Evolutionary conservation across 2,888 invertebrate genomes (phyloP), one percentile per base, ranked within the genome.

Genomic region (Gonocerus acuteangulatus): DNA sequence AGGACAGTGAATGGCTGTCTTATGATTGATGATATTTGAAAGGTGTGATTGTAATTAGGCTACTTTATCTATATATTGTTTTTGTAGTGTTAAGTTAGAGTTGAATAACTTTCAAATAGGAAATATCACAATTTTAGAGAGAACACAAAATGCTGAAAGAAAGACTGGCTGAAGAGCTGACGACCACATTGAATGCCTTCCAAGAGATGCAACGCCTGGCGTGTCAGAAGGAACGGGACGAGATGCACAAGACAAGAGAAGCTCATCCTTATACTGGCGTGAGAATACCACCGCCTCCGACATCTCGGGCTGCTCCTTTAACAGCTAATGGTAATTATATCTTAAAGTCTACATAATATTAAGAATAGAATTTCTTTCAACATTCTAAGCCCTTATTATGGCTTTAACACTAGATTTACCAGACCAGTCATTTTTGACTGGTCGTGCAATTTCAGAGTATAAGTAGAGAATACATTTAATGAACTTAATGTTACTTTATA

Each of bases 151-250:
- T 95, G 76, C 87, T 91, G 70, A 82, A 85, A 68, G 95, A 95
- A 72, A 81, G 94, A 36, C 79, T 96, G 62, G 87, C 91, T 61
- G 93, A 94, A 72, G 95, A 96, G 74, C 95, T 95, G 74, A 87
- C 93, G 68, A 80, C 85, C 67, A 89, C 90, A 1, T 78, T 96
- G 65, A 94, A 92, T 73, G 84, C 86, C 69, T 95, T 95, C 74
- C 81, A 95, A 82, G 80, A 82, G 21, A 85, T 87, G 15, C 95
- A 95, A 77, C 81, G 89, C 69, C 81, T 84, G 71, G 92, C 93
- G 2, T 92, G 93, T 7, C 84, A 88, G 69, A 94, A 93, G 73
- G 93, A 94, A 70, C 91, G 89, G 71, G 94, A 90, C 69, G 89
- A 91, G 73, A 83, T 95, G 16, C 83, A 85, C 69, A 85, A 85